These are phyloP conservation scores for Heliangelus exortis DNA, from an alignment of 2,797 vertebrate genomes.

Conservation along the genomic window DNA sequence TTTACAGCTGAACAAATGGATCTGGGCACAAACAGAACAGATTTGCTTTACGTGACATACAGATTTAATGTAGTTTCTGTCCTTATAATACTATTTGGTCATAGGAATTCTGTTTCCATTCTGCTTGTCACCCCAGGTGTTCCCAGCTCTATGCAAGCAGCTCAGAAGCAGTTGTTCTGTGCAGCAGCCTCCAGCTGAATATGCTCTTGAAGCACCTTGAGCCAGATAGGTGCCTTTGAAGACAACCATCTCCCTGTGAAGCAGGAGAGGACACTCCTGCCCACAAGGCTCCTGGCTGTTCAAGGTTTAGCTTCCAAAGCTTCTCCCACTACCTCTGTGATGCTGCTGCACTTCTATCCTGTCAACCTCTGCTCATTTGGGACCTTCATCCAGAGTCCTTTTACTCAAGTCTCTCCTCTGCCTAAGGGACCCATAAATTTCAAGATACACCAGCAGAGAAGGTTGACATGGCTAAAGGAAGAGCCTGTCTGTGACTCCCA, in stretches of 20 bases:
- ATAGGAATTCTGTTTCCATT: not conserved
- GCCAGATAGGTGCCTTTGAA: not conserved
- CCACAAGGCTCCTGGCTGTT: not conserved
- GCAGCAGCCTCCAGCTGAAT: not conserved
- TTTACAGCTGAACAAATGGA: not conserved
- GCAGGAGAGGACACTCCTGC: not conserved
- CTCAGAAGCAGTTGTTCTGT: not conserved
- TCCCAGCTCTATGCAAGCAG: not conserved
- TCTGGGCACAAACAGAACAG: not conserved
- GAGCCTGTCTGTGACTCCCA: rapidly evolving
- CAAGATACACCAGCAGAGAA: not conserved
- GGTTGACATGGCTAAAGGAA: not conserved
- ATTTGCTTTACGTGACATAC: not conserved
- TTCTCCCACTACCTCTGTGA: not conserved
- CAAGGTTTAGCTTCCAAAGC: not conserved
- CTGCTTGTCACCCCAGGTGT: not conserved
- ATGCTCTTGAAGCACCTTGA: not conserved
- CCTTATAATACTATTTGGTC: not conserved
- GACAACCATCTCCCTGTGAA: not conserved
- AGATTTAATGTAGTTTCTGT: not conserved
- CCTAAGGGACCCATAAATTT: not conserved
- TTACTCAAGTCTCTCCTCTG: not conserved
- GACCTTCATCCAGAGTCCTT: not conserved
- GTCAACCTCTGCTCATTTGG: not conserved
- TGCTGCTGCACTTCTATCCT: not conserved